Percentiles rank a stretch among this genome's conserved stretches.
These are phyloP conservation scores for Oikopleura albicans DNA, from an alignment of 23 tunicate genomes.

Conservation along the genomic window DNA sequence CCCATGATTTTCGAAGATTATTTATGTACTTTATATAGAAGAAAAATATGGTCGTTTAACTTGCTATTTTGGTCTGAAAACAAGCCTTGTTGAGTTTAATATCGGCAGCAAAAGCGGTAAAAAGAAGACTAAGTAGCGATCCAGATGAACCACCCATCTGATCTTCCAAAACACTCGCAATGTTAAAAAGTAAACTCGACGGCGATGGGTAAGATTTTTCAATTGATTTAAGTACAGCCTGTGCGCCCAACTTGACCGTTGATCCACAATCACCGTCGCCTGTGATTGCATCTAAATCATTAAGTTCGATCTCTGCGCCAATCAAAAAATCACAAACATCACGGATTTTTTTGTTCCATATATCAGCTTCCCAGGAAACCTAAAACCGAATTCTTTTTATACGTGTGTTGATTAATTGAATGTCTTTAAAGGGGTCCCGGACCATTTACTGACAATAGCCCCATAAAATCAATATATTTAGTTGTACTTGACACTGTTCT, in stretches of 20 bases:
- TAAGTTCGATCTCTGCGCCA: slow-evolving; percentile 31
- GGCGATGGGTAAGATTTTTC: neutral
- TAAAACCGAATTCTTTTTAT: neutral
- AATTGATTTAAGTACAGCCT: neutral
- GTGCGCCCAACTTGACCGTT: slow-evolving; percentile 60
- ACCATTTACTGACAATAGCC: no score
- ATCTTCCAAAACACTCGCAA: neutral
- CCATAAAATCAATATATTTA: no score
- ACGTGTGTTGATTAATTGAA: neutral
- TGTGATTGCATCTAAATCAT: slow-evolving; percentile 45
- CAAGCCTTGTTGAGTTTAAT: neutral
- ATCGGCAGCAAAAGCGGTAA: slow-evolving; percentile 4
- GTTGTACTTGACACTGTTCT: no score
- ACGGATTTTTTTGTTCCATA: slow-evolving; percentile 11
- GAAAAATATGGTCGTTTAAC: no score
- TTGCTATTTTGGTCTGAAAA: no score
- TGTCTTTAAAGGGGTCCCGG: no score
- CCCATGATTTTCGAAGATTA: no score
- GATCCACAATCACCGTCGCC: slow-evolving; percentile 99
- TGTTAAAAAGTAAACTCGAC: neutral
- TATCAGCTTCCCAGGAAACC: neutral
- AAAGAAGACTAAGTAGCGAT: neutral
- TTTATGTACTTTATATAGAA: no score
- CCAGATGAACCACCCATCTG: slow-evolving; percentile 17
- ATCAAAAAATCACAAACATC: slow-evolving; percentile 36